These are phyloP conservation scores for Diaprepes abbreviatus DNA, from an alignment of 2,888 invertebrate species.

Conservation along the genomic window DNA sequence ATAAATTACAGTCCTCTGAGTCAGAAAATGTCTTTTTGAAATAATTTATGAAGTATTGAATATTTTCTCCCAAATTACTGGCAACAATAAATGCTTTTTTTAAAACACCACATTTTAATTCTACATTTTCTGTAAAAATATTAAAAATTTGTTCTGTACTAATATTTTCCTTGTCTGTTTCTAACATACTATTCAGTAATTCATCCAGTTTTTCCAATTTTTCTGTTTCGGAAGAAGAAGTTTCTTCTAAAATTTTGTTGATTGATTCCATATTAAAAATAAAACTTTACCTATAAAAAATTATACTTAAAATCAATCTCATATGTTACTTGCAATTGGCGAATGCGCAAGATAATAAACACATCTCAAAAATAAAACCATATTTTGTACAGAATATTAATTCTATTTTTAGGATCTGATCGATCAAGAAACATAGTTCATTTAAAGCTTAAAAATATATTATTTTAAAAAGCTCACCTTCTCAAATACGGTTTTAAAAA, in stretches of 20 bases:
- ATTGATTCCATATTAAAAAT: neutral
- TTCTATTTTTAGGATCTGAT: too few relatives aligned
- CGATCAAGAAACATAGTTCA: too few relatives aligned
- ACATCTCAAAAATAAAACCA: too few relatives aligned
- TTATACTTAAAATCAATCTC: too few relatives aligned
- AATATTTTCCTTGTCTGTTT: neutral
- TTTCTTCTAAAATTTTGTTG: neutral
- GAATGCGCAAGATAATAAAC: neutral
- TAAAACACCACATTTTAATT: neutral
- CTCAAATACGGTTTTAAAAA: too few relatives aligned
- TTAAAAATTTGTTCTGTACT: neutral
- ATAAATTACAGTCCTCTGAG: neutral
- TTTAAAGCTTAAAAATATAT: too few relatives aligned
- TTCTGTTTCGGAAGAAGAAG: neutral
- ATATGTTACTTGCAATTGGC: too few relatives aligned
- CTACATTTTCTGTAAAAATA: neutral
- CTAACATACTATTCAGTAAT: neutral
- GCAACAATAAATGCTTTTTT: neutral
- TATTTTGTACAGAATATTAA: too few relatives aligned
- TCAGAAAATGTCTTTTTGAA: neutral
- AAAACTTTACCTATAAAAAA: too few relatives aligned
- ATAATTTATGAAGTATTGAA: neutral
- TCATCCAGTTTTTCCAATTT: neutral
- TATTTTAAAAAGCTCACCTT: too few relatives aligned
- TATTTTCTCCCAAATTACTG: neutral